Percentiles rank a stretch among this genome's conserved stretches.
phyloP scores from a whole-genome alignment of 2,888 invertebrate species.

The Penaeus monodon region DNA sequence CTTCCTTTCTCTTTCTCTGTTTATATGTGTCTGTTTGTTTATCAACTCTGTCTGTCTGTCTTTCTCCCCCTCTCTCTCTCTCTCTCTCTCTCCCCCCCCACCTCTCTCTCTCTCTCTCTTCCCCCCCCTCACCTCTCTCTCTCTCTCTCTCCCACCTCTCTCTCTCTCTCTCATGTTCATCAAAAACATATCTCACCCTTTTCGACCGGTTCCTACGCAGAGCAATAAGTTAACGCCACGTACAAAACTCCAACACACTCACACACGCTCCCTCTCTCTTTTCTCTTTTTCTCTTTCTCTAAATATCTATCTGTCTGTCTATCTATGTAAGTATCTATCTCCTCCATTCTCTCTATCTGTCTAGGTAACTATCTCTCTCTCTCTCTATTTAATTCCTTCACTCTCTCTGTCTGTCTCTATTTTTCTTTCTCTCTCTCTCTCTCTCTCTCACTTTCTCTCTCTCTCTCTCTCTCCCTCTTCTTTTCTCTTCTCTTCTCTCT shows the following conservation, averaged over 20 bases:
- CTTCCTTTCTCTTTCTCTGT: too few relatives aligned
- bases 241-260: constrained; percentile 53
- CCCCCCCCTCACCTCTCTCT: too few relatives aligned
- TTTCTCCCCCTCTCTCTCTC: too few relatives aligned
- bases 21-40: too few relatives aligned
- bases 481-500: constrained; percentile 2
- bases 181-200: constrained; percentile 38
- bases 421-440: neutral
- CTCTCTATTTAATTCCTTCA: neutral
- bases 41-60: too few relatives aligned
- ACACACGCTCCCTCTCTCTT: constrained; percentile 17
- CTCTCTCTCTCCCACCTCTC: too few relatives aligned
- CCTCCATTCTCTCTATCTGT: neutral
- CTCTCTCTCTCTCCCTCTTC: constrained; percentile 16
- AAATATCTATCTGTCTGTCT: neutral
- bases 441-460: neutral
- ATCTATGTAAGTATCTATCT: neutral
- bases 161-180: neutral
- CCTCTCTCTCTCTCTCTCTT: too few relatives aligned
- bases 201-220: constrained; percentile 50
- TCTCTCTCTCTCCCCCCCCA: too few relatives aligned
- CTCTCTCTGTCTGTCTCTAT: constrained; percentile 12
- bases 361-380: constrained; percentile 14
- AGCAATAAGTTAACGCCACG: constrained; percentile 49
- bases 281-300: neutral